phyloP scores from a whole-genome alignment of 2,113 vertebrate species.

The Caloenas nicobarica region DNA sequence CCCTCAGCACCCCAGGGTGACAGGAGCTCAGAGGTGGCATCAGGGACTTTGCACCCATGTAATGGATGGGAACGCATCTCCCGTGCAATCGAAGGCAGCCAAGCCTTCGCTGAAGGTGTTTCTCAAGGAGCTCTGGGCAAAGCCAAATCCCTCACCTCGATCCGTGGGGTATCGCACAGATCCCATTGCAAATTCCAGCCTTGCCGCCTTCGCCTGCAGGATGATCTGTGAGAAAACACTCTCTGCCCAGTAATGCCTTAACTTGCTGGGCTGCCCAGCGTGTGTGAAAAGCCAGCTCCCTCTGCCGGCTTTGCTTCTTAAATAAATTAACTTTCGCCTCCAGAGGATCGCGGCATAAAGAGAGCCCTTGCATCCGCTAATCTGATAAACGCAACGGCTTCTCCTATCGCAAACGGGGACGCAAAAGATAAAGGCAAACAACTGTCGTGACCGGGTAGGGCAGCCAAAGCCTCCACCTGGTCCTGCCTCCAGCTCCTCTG shows the following conservation, averaged over 20 bases:
- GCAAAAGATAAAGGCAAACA: not conserved
- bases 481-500: not conserved
- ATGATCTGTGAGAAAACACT: not conserved
- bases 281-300: constrained; percentile 28
- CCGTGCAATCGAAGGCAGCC: not conserved
- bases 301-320: not conserved
- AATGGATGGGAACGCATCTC: fast-evolving
- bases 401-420: not conserved
- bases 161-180: fast-evolving
- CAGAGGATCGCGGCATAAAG: fast-evolving
- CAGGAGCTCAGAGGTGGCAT: not conserved
- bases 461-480: not conserved
- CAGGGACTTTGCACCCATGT: not conserved
- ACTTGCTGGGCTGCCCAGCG: not conserved
- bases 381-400: not conserved
- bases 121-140: not conserved
- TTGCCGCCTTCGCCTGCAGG: fast-evolving
- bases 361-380: not conserved
- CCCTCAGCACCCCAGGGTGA: not conserved
- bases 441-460: fast-evolving
- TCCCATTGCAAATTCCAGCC: constrained; percentile 23
- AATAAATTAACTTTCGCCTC: not conserved
- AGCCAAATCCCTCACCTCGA: not conserved
- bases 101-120: not conserved
- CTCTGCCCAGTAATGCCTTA: fast-evolving